Evolutionary conservation across 1,140 invertebrate genomes (phyloP).

Genomic region (Bombyx mandarina): DNA sequence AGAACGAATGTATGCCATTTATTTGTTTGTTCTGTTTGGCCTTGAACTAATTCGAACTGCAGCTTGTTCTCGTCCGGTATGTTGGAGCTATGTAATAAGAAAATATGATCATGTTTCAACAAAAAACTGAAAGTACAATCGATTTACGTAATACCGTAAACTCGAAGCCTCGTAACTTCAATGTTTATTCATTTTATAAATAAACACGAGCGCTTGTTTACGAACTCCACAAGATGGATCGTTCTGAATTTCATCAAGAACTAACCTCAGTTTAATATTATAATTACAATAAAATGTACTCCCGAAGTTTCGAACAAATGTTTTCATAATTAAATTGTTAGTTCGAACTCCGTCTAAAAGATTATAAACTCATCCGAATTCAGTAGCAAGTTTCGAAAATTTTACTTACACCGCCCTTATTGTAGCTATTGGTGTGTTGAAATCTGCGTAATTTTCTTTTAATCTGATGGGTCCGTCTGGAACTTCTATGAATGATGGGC

Average conservation of each 20-base stretch:
- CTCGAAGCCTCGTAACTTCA: too few relatives aligned
- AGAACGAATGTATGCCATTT: constrained; percentile 83
- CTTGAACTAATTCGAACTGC: constrained; percentile 84
- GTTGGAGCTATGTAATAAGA: constrained; percentile 74
- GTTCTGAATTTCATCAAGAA: constrained; percentile 1
- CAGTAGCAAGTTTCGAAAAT: constrained; percentile 8
- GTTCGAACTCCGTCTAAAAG: constrained; percentile 9
- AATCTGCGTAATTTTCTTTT: constrained; percentile 81
- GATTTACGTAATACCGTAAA: too few relatives aligned
- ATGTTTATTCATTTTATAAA: too few relatives aligned
- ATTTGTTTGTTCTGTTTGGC: constrained; percentile 87
- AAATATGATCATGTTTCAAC: too few relatives aligned
- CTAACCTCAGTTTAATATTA: constrained; percentile 5
- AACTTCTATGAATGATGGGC: constrained; percentile 79
- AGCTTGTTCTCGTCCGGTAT: constrained; percentile 79
- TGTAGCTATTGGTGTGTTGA: constrained; percentile 76
- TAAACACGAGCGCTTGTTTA: too few relatives aligned
- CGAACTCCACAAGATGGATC: too few relatives aligned
- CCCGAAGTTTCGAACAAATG: constrained; percentile 1
- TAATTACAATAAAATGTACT: constrained; percentile 3
- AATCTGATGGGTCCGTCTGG: constrained; percentile 75
- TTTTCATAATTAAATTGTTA: constrained; percentile 6
- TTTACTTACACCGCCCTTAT: constrained; percentile 77
- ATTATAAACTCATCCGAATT: constrained; percentile 8
- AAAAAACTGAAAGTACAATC: too few relatives aligned